These are phyloP conservation scores for Escarpia spicata DNA, from an alignment of 2,888 invertebrate species.

Conservation along the genomic window DNA sequence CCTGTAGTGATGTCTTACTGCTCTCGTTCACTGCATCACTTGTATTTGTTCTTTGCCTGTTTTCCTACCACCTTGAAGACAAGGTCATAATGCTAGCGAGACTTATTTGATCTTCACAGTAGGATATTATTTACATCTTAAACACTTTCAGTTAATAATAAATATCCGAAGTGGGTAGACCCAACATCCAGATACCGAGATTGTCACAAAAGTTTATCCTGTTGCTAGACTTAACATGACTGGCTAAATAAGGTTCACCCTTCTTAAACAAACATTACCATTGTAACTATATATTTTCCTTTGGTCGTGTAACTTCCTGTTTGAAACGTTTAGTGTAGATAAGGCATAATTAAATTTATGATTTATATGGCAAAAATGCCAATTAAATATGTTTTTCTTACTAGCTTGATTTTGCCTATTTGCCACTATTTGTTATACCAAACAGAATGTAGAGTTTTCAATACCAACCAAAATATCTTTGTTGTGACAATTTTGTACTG, in stretches of 20 bases:
- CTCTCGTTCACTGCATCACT: not conserved
- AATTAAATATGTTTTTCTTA: not conserved
- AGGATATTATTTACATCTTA: too few relatives aligned
- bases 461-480: not conserved
- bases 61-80: not conserved
- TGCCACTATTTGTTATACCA: not conserved
- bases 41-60: not conserved
- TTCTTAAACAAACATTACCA: not conserved
- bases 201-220: not conserved
- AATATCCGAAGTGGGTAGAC: not conserved
- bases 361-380: not conserved
- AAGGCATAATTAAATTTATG: not conserved
- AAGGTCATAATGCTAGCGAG: too few relatives aligned
- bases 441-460: not conserved
- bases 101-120: too few relatives aligned
- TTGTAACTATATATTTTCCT: not conserved
- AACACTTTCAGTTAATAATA: too few relatives aligned
- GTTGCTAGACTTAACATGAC: not conserved
- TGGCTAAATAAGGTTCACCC: not conserved
- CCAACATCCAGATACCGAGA: not conserved
- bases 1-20: not conserved
- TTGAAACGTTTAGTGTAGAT: not conserved
- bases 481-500: not conserved
- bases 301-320: not conserved
- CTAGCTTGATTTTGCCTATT: not conserved